A percentile compares a stretch with the other conserved stretches of the same genome.
phyloP scores from a whole-genome alignment of 2,113 vertebrate genomes.

The Poeciliopsis turrubarensis region DNA sequence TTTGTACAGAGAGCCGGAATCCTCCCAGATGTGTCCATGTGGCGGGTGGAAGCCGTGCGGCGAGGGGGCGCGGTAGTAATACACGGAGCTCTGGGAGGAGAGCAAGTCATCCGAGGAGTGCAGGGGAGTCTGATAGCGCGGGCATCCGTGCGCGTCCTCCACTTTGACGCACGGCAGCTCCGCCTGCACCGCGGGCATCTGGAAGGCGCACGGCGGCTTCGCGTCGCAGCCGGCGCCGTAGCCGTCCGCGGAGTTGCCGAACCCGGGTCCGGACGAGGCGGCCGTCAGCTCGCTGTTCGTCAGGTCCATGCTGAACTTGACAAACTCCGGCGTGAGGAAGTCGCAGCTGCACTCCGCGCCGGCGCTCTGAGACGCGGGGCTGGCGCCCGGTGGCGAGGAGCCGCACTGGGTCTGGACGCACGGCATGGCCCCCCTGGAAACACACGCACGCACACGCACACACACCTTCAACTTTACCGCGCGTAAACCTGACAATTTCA shows the following conservation, averaged over 20 bases:
- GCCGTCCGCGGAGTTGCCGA: slow-evolving; percentile 90
- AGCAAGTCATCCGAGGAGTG: slow-evolving; percentile 89
- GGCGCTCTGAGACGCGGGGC: slow-evolving; percentile 92
- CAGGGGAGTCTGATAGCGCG: slow-evolving; percentile 84
- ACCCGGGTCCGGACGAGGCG: slow-evolving; percentile 88
- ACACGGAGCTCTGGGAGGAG: slow-evolving; percentile 86
- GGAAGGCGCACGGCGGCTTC: slow-evolving; percentile 95
- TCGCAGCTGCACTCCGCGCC: slow-evolving; percentile 93
- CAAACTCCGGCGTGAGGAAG: slow-evolving; percentile 97
- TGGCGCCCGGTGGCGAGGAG: slow-evolving; percentile 96
- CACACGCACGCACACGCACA: not conserved
- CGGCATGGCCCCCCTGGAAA: slow-evolving; percentile 89
- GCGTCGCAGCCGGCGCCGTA: slow-evolving; percentile 90
- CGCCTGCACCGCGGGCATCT: slow-evolving; percentile 87
- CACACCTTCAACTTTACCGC: no score
- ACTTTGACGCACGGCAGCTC: slow-evolving; percentile 93
- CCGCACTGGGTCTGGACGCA: slow-evolving; percentile 98
- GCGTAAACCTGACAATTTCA: no score
- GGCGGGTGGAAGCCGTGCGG: slow-evolving; percentile 87
- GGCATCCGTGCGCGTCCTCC: slow-evolving; percentile 90
- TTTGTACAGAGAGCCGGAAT: slow-evolving; percentile 90
- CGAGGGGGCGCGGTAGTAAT: slow-evolving; percentile 93
- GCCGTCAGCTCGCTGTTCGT: slow-evolving; percentile 91
- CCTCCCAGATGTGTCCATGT: slow-evolving; percentile 89
- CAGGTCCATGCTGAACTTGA: slow-evolving; percentile 99